Conservation (phyloP, 2,797 vertebrate species). For the Tokudaia muenninki region DNA sequence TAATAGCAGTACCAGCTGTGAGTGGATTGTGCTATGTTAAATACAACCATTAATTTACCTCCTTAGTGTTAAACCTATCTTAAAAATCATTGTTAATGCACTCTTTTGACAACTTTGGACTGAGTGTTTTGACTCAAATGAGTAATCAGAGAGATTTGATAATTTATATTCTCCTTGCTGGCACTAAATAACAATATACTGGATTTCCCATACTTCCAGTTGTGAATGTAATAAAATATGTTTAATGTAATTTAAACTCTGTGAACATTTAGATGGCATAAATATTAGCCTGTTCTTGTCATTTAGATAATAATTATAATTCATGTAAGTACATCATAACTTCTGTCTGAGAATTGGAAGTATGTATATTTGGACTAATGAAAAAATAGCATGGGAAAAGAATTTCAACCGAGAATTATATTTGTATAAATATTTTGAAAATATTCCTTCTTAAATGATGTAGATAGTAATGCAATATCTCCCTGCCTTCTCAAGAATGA, state of each 20-base stretch:
- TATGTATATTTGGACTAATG: constrained; percentile 2
- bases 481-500: background rate
- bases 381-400: background rate
- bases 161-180: background rate
- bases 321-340: constrained; percentile 48
- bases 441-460: constrained; percentile 47
- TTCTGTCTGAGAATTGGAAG: constrained; percentile 47
- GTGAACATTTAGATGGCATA: constrained; percentile 56
- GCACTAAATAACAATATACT: constrained; percentile 32
- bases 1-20: background rate
- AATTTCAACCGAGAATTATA: constrained; percentile 31
- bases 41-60: background rate
- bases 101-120: constrained; percentile 19
- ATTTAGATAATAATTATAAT: constrained; percentile 60
- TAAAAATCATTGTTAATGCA: constrained; percentile 16
- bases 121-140: background rate
- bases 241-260: constrained; percentile 40
- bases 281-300: constrained; percentile 61
- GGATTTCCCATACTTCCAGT: background rate
- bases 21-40: background rate
- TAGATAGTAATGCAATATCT: background rate
- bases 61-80: background rate
- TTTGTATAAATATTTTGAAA: constrained; percentile 43
- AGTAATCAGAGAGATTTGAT: constrained; percentile 23
- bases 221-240: constrained; percentile 61